Conservation (phyloP, 2,888 invertebrate genomes). For the Tetramorium bicarinatum region DNA sequence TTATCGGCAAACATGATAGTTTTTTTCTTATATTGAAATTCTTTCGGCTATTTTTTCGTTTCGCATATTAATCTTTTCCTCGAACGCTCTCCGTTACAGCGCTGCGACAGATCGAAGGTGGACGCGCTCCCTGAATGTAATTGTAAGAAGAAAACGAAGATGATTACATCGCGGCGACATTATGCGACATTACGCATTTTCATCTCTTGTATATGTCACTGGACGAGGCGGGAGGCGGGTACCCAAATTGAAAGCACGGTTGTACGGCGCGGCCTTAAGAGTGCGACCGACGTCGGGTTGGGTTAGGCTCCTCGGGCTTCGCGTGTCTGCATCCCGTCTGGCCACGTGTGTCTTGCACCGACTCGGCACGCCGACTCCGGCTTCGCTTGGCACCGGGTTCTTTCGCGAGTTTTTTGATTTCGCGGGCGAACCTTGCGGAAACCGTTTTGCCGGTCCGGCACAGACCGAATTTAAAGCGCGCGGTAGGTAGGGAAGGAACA, state of each 20-base stretch:
- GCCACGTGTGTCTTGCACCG: conserved; percentile 72
- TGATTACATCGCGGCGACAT: neutral
- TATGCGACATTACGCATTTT: conserved; percentile 1
- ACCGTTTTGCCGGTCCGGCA: conserved; percentile 71
- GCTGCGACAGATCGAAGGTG: neutral
- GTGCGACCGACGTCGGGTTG: conserved; percentile 61
- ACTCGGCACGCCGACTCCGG: conserved; percentile 30
- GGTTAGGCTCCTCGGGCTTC: conserved; percentile 61
- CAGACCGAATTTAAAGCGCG: conserved; percentile 76
- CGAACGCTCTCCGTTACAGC: neutral
- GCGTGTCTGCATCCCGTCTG: conserved; percentile 74
- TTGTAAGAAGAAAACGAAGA: neutral
- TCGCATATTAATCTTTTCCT: neutral
- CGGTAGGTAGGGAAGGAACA: conserved; percentile 68
- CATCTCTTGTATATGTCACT: conserved; percentile 55
- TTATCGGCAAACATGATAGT: neutral
- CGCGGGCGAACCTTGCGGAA: conserved; percentile 64
- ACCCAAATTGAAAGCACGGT: conserved; percentile 66
- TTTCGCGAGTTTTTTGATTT: conserved; percentile 75
- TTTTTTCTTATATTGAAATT: conserved; percentile 3
- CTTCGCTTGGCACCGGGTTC: conserved; percentile 53
- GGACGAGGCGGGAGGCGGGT: conserved; percentile 40
- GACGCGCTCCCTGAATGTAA: neutral
- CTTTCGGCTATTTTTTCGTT: neutral
- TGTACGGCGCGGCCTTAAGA: conserved; percentile 62